phyloP scores from a whole-genome alignment of 2,113 vertebrate genomes.

The Silurus asotus region DNA sequence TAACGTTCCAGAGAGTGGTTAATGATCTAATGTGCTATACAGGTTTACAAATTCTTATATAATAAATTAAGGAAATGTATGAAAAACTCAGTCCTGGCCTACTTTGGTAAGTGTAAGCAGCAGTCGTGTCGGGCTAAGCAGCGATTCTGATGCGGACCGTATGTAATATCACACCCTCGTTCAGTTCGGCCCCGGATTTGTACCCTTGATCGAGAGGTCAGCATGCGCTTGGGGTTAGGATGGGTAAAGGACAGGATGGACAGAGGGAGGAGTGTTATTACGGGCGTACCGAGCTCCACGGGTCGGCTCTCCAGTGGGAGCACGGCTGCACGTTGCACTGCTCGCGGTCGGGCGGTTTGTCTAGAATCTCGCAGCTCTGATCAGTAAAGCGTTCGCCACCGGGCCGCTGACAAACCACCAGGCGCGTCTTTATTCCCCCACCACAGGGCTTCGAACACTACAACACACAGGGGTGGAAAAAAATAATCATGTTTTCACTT shows the following conservation, averaged over 20 bases:
- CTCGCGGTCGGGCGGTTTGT: slow-evolving; percentile 94
- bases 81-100: not conserved
- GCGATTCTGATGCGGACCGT: slow-evolving; percentile 12
- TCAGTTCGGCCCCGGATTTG: slow-evolving; percentile 26
- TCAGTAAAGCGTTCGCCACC: slow-evolving; percentile 91
- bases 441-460: slow-evolving; percentile 92
- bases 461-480: slow-evolving; percentile 25
- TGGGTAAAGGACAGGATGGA: slow-evolving; percentile 30
- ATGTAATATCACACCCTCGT: slow-evolving; percentile 3
- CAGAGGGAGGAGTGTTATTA: slow-evolving; percentile 70
- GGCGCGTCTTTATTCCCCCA: slow-evolving; percentile 86
- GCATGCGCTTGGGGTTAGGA: slow-evolving; percentile 27
- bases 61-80: slow-evolving; percentile 72
- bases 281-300: slow-evolving; percentile 97
- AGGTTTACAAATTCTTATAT: slow-evolving; percentile 46
- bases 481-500: not conserved
- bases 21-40: not conserved
- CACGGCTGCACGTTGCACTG: slow-evolving; percentile 94
- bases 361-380: slow-evolving; percentile 95
- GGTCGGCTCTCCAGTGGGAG: slow-evolving; percentile 88
- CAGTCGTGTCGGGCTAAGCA: slow-evolving; percentile 17
- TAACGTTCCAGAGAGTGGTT: slow-evolving; percentile 18
- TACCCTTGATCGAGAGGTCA: slow-evolving; percentile 26
- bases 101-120: not conserved
- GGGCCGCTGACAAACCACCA: slow-evolving; percentile 91